Evolutionary conservation across 2,888 invertebrate genomes (phyloP).

Genomic region (Mythimna vitellina): DNA sequence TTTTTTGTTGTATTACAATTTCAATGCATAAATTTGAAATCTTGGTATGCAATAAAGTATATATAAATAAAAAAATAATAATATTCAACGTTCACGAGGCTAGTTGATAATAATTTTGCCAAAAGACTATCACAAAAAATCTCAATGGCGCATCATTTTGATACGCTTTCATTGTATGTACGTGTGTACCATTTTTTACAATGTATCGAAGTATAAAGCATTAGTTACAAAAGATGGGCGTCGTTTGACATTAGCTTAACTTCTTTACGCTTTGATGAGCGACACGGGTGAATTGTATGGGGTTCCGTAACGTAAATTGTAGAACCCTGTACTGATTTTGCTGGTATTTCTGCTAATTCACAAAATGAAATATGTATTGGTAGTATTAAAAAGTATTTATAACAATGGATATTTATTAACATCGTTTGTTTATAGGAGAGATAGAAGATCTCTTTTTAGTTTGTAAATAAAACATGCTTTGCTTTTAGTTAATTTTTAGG

Average conservation of each 20-base stretch:
- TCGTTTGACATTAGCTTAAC: conserved; percentile 90
- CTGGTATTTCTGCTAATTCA: neutral
- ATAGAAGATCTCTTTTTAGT: too few relatives aligned
- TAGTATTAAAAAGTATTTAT: too few relatives aligned
- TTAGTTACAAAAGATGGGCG: conserved; percentile 89
- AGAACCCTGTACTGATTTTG: conserved; percentile 5
- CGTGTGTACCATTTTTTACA: conserved; percentile 41
- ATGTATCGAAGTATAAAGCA: conserved; percentile 72
- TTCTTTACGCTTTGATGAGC: conserved; percentile 89
- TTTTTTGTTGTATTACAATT: too few relatives aligned
- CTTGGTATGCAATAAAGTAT: too few relatives aligned
- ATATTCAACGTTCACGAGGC: too few relatives aligned
- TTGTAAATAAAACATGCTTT: too few relatives aligned
- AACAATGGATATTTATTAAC: too few relatives aligned
- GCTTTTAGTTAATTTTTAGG: too few relatives aligned
- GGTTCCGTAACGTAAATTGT: conserved; percentile 66
- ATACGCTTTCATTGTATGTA: conserved; percentile 49
- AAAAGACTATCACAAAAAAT: conserved; percentile 20
- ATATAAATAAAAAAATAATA: too few relatives aligned
- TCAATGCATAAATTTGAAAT: too few relatives aligned
- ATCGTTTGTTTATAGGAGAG: too few relatives aligned
- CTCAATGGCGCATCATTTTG: conserved; percentile 30
- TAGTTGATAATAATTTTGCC: neutral
- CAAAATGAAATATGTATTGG: too few relatives aligned
- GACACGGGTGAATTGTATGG: conserved; percentile 69